Evolutionary conservation across 2,113 vertebrate genomes (phyloP).

Genomic region (Clarias gariepinus): DNA sequence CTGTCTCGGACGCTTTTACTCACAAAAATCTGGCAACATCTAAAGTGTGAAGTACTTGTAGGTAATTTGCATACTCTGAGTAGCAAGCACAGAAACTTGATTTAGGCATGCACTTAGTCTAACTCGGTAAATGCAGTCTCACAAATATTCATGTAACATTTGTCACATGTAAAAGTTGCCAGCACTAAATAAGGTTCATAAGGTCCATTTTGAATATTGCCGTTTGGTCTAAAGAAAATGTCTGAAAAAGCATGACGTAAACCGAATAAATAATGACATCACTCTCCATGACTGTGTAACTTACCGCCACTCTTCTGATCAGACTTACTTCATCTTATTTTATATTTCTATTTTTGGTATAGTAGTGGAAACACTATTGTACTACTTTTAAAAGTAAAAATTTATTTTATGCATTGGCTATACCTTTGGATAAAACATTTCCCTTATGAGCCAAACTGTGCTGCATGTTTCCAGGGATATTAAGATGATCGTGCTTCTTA

Average conservation of each 20-base stretch:
- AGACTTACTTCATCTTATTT: neutral
- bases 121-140: neutral
- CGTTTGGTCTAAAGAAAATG: neutral
- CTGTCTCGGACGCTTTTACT: neutral
- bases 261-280: neutral
- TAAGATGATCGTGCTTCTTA: conserved; percentile 3
- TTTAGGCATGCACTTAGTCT: neutral
- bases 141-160: neutral
- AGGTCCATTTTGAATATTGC: too few species aligned
- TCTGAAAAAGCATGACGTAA: neutral
- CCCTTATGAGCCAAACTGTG: neutral
- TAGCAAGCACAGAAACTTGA: neutral
- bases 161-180: neutral
- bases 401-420: neutral
- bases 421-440: neutral
- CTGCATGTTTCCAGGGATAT: neutral
- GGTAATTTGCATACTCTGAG: neutral
- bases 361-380: neutral
- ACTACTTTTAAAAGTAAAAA: neutral
- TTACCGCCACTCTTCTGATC: neutral
- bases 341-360: neutral
- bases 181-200: neutral
- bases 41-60: neutral
- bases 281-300: neutral
- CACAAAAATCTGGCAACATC: neutral